A percentile compares a stretch with the other conserved stretches of the same genome.
Conservation (phyloP, 2,797 vertebrate genomes). For the Uromys caudimaculatus region DNA sequence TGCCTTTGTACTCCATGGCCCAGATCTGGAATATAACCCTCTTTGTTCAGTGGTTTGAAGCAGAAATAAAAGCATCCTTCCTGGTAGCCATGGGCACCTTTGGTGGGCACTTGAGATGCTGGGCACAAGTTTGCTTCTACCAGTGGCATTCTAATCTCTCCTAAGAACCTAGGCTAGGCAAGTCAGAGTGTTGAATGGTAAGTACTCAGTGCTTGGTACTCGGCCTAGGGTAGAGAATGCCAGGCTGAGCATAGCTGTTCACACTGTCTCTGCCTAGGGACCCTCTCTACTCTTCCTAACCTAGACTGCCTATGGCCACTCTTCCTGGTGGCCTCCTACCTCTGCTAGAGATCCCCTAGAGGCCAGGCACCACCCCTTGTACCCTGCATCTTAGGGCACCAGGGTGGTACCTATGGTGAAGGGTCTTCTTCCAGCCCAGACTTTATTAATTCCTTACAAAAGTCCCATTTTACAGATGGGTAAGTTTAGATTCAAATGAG, state of each 20-base stretch:
- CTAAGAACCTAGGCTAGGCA: neutral
- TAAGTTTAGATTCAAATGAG: neutral
- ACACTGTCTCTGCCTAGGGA: neutral
- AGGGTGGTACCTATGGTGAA: neutral
- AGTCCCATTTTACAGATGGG: neutral
- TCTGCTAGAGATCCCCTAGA: neutral
- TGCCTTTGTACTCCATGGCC: neutral
- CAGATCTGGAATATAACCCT: neutral
- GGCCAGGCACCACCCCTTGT: neutral
- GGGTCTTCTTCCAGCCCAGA: neutral
- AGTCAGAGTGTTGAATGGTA: neutral
- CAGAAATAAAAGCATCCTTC: conserved; percentile 70
- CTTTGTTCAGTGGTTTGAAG: neutral
- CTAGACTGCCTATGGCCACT: neutral
- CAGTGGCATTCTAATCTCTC: neutral
- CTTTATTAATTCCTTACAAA: neutral
- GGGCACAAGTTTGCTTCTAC: neutral
- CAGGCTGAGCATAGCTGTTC: neutral
- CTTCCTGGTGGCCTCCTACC: neutral
- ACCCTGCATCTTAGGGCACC: neutral
- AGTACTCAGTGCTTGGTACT: neutral
- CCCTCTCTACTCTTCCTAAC: neutral
- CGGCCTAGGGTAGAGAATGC: fast-evolving
- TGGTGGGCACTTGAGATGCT: neutral
- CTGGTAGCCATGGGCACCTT: neutral